Percentiles rank a stretch among this genome's conserved stretches.
Evolutionary conservation across 2,888 invertebrate genomes (phyloP).

Genomic region (Phalera bucephala): DNA sequence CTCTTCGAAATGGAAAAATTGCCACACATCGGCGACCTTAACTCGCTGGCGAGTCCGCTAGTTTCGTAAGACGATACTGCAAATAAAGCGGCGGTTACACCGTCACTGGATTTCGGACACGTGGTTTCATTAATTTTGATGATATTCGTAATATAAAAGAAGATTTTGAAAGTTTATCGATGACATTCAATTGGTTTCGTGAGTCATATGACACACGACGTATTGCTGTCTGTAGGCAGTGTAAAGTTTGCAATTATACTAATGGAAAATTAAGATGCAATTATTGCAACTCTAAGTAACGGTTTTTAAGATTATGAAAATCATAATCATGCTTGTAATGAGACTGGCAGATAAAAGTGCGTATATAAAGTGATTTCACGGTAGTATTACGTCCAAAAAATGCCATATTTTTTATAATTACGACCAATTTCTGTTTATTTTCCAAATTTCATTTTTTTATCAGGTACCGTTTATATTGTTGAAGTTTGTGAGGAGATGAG

Average conservation of each 20-base stretch:
- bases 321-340: no score
- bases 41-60: constrained; percentile 60
- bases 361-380: no score
- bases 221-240: constrained; percentile 6
- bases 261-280: not conserved
- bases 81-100: constrained; percentile 50
- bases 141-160: constrained; percentile 5
- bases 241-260: constrained; percentile 5
- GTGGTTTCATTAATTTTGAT: constrained; percentile 10
- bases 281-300: not conserved
- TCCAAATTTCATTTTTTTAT: no score
- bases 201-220: constrained; percentile 8
- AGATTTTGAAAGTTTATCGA: constrained; percentile 5
- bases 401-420: no score
- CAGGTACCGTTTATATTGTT: no score
- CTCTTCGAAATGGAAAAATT: constrained; percentile 82
- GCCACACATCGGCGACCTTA: constrained; percentile 79
- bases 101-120: constrained; percentile 15
- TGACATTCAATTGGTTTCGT: constrained; percentile 8
- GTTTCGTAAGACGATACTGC: constrained; percentile 61
- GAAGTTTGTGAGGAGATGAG: constrained; percentile 28
- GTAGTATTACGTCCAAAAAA: no score
- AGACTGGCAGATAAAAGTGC: no score
- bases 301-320: not conserved
- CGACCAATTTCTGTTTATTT: no score